Base-by-base conservation (phyloP, 2,113 vertebrate genomes). In the Phocoena phocoena region DNA sequence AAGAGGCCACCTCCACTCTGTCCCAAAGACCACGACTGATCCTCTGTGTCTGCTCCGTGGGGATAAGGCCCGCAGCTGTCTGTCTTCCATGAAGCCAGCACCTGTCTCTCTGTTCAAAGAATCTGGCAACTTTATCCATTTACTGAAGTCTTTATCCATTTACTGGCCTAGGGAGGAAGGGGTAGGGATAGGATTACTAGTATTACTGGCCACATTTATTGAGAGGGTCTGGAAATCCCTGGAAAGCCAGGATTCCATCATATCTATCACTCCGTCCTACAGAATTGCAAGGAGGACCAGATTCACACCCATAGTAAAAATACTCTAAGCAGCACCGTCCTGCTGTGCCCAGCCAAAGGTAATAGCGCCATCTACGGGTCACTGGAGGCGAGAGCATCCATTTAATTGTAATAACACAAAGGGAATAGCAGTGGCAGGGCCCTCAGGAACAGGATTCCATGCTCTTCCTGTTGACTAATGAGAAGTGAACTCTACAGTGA, bases 351-450 rank as follows among this genome's bases (percentile, higher is more conserved):
- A 90, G 63, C 31, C 82, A 26, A 84, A n/a, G 88, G 88, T 55
- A 63, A 91, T 77, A 73, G 65, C 12, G 73, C 91, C 97, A 95
- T 65, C 96, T 96, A 63, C 1, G n/a, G 93, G 86, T 67, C 71
- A 26, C 11, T 26, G 65, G 10, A 41, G 74, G 58, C 38, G 41
- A 84, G 12, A 26, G 20, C 81, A 23, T 33, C 53, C 23, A 6
- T 2, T 6, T 33, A 23, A 47, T 3, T 28, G 38, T 47, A 31
- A 18, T 28, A 18, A 31, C 38, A 67, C 3, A 21, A 23, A 15
- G 11, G 11, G 25, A 53, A 12, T 7, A 0, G 2, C 47, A 8
- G 14, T 1, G 83, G 28, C 55, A 8, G 38, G 60, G 11, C 14
- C 1, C 36, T 90, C 81, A 5, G 28, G 50, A 62, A 71, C 1